Conservation (phyloP, 1,140 invertebrate species). For the Zaprionus ghesquierei region DNA sequence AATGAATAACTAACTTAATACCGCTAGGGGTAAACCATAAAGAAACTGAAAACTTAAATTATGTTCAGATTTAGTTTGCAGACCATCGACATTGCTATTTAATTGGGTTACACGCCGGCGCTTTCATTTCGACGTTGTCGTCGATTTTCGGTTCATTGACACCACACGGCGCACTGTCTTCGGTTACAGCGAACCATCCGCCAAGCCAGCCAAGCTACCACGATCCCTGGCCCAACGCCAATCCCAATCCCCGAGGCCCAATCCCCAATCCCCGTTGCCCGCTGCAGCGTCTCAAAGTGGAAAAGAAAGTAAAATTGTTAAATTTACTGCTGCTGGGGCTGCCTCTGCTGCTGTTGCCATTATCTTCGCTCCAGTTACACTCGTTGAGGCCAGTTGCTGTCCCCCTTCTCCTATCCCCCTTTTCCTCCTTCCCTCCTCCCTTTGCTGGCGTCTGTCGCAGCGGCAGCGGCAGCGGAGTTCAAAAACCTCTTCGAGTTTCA, state of each 20-base stretch:
- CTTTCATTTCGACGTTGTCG: slow-evolving; percentile 56
- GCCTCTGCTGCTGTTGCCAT: slow-evolving; percentile 26
- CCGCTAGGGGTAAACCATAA: slow-evolving; percentile 16
- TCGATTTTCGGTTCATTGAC: slow-evolving; percentile 62
- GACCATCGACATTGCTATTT: slow-evolving; percentile 14
- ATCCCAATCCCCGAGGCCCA: background rate
- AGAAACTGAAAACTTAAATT: background rate
- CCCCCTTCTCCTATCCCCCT: background rate
- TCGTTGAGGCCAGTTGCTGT: slow-evolving; percentile 25
- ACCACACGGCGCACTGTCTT: slow-evolving; percentile 5
- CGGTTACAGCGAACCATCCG: background rate
- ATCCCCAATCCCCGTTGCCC: background rate
- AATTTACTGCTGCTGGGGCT: slow-evolving; percentile 15
- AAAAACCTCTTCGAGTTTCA: slow-evolving; percentile 74
- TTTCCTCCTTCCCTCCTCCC: background rate
- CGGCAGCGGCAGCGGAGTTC: slow-evolving; percentile 55
- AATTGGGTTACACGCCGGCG: slow-evolving; percentile 70
- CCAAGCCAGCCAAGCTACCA: background rate
- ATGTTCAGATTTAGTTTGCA: background rate
- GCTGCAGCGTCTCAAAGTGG: slow-evolving; percentile 21
- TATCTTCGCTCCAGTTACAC: slow-evolving; percentile 73
- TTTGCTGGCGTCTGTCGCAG: background rate
- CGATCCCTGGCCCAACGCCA: background rate
- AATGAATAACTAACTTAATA: slow-evolving; percentile 30
- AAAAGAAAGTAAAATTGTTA: slow-evolving; percentile 74